Percentiles rank a stretch among this genome's conserved stretches.
phyloP scores from a whole-genome alignment of 1,140 invertebrate genomes.

The Pissodes strobi region DNA sequence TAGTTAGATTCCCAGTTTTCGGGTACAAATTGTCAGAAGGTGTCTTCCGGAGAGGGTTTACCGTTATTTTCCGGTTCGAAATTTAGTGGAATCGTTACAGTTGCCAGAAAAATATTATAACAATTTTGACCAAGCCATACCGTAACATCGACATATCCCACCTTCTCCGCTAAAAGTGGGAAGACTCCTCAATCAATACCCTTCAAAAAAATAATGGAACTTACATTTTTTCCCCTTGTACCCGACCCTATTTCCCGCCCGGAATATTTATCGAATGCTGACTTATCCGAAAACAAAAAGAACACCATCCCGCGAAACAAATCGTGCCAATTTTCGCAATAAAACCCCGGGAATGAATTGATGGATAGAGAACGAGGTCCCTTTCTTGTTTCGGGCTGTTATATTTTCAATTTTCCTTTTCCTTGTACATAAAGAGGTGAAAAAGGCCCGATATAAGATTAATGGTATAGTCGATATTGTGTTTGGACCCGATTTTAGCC shows the following conservation, averaged over 20 bases:
- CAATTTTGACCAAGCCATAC: too few species aligned
- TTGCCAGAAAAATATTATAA: too few species aligned
- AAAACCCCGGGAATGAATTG: conserved; percentile 23
- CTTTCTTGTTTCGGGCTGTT: conserved; percentile 26
- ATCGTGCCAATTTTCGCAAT: conserved; percentile 22
- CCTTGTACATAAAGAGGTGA: conserved; percentile 20
- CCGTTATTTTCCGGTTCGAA: too few species aligned
- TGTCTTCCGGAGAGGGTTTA: too few species aligned
- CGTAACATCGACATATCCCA: too few species aligned
- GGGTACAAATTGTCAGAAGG: too few species aligned
- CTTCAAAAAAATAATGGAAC: too few species aligned
- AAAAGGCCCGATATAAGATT: conserved; percentile 20
- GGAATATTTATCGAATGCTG: conserved; percentile 6
- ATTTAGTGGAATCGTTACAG: too few species aligned
- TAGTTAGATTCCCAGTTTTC: too few species aligned
- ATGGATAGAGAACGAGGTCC: conserved; percentile 16
- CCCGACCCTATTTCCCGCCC: neutral
- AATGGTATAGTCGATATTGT: conserved; percentile 22
- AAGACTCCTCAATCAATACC: too few species aligned
- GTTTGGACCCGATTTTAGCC: conserved; percentile 22
- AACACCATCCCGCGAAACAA: conserved; percentile 5
- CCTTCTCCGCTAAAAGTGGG: too few species aligned
- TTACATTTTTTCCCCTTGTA: neutral
- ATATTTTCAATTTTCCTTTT: conserved; percentile 29
- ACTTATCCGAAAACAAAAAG: conserved; percentile 10